Evolutionary conservation across 2,888 invertebrate genomes (phyloP).

Genomic region (Xanthostigma xanthostigma): DNA sequence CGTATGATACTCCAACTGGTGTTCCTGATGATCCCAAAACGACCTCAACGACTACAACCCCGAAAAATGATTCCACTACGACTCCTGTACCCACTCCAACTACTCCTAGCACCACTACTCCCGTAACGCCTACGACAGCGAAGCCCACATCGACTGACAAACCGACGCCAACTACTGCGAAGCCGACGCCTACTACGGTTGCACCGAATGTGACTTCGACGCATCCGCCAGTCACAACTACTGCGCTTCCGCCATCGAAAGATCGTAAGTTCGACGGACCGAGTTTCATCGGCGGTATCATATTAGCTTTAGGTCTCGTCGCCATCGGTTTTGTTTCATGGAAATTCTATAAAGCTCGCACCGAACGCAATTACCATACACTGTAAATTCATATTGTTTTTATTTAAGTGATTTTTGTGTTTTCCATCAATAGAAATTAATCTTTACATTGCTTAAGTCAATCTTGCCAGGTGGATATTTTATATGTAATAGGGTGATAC

Average conservation of each 20-base stretch:
- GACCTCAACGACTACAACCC: slow-evolving; percentile 8
- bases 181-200: slow-evolving; percentile 12
- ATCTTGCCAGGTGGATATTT: too few species aligned
- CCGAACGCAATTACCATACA: slow-evolving; percentile 77
- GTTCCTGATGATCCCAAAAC: slow-evolving; percentile 2
- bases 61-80: slow-evolving; percentile 7
- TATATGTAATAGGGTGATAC: too few species aligned
- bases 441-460: too few species aligned
- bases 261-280: slow-evolving; percentile 52
- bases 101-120: slow-evolving; percentile 13
- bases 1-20: not conserved
- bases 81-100: slow-evolving; percentile 7
- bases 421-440: not conserved
- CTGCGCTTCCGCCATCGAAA: slow-evolving; percentile 12
- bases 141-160: slow-evolving; percentile 7
- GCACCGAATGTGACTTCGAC: slow-evolving; percentile 13
- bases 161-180: slow-evolving; percentile 11
- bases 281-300: slow-evolving; percentile 74
- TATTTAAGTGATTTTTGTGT: not conserved
- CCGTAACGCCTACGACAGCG: slow-evolving; percentile 16
- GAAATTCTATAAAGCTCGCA: slow-evolving; percentile 76
- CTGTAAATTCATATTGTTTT: slow-evolving; percentile 41
- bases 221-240: slow-evolving; percentile 11
- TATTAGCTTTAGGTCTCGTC: slow-evolving; percentile 60
- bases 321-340: slow-evolving; percentile 70